These are phyloP conservation scores for Pangasius krempfi DNA, from an alignment of 2,797 vertebrate species.

Conservation along the genomic window DNA sequence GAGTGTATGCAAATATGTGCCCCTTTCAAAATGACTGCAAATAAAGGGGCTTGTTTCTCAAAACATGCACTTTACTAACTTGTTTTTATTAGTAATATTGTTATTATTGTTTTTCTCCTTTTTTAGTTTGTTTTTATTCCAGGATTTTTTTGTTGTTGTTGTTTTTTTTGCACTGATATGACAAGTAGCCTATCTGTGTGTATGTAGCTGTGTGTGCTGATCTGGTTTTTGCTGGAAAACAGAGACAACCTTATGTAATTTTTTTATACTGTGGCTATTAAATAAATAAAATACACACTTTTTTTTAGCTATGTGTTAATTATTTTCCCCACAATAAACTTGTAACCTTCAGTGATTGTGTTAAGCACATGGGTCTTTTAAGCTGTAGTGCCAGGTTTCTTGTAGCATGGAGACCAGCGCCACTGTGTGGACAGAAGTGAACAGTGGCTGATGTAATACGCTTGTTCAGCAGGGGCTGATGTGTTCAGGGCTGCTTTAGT, in stretches of 20 bases:
- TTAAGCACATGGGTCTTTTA: neutral
- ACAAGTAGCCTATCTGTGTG: slow-evolving; percentile 51
- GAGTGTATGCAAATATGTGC: slow-evolving; percentile 55
- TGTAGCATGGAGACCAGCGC: neutral
- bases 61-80: slow-evolving; percentile 78
- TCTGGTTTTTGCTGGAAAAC: slow-evolving; percentile 70
- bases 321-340: neutral
- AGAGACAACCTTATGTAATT: slow-evolving; percentile 63
- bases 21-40: slow-evolving; percentile 49
- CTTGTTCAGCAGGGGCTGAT: neutral
- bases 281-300: slow-evolving; percentile 54
- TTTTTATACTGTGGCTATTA: slow-evolving; percentile 67
- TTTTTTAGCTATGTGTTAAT: neutral
- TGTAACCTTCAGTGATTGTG: neutral
- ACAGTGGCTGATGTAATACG: slow-evolving; percentile 35
- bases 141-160: slow-evolving; percentile 2
- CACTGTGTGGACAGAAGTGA: slow-evolving; percentile 38
- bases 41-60: slow-evolving; percentile 61
- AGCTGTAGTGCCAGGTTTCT: neutral
- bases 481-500: neutral
- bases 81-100: slow-evolving; percentile 54
- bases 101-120: slow-evolving; percentile 57
- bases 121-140: slow-evolving; percentile 42
- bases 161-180: slow-evolving; percentile 75
- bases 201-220: slow-evolving; percentile 45